These are phyloP conservation scores for Melanotaenia pygmaea DNA, from an alignment of 2,797 vertebrate genomes.

Conservation along the genomic window DNA sequence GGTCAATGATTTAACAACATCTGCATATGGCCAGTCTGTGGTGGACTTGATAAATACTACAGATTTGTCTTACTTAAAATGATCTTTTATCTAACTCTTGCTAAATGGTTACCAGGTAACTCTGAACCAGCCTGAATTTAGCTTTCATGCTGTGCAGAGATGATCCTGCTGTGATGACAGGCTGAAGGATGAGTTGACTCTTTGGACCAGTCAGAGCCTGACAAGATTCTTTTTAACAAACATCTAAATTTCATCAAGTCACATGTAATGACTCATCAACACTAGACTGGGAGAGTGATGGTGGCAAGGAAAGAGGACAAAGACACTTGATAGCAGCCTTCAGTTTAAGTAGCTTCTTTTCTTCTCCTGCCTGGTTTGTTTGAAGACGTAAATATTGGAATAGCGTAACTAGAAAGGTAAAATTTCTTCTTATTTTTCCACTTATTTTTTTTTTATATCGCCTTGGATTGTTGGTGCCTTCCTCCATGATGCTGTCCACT, in stretches of 20 bases:
- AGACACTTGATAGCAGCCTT: constrained; percentile 16
- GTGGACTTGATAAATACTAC: neutral
- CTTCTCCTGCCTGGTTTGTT: neutral
- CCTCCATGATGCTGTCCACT: neutral
- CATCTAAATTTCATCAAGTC: constrained; percentile 32
- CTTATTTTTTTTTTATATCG: neutral
- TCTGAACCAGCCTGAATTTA: neutral
- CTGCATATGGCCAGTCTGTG: neutral
- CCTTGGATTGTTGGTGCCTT: neutral
- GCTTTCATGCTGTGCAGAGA: constrained; percentile 18
- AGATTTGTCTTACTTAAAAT: neutral
- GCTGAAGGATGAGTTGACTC: constrained; percentile 18
- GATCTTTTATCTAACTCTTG: neutral
- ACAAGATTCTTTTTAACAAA: constrained; percentile 33
- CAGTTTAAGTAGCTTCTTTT: neutral
- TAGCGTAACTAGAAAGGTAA: neutral
- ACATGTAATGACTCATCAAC: neutral
- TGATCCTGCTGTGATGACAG: constrained; percentile 45
- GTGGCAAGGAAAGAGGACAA: constrained; percentile 21
- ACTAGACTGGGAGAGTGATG: constrained; percentile 25
- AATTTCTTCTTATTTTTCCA: neutral
- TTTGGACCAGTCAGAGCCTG: constrained; percentile 29
- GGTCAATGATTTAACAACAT: neutral
- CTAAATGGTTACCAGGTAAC: neutral
- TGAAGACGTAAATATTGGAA: neutral